Evolutionary conservation across 2,113 vertebrate genomes (phyloP).

Genomic region (Spea multiplicata): DNA sequence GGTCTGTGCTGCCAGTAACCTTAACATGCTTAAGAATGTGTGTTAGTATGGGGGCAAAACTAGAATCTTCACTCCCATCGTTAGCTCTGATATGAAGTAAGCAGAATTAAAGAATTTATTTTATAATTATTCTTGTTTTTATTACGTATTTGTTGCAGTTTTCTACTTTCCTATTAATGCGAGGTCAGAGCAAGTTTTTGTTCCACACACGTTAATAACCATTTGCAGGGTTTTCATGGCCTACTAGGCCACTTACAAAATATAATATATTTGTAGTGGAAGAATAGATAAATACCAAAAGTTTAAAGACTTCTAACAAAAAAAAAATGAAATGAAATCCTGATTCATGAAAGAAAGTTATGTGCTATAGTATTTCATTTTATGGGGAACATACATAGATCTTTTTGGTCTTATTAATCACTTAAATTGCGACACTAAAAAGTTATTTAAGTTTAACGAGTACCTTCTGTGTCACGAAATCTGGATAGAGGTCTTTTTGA

Average conservation of each 20-base stretch:
- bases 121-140: too few relatives aligned
- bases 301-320: neutral
- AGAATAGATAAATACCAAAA: conserved; percentile 10
- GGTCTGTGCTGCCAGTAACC: too few relatives aligned
- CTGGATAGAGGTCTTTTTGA: neutral
- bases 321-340: conserved; percentile 4
- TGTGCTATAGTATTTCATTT: neutral
- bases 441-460: neutral
- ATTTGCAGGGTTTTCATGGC: neutral
- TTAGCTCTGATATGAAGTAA: too few relatives aligned
- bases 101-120: too few relatives aligned
- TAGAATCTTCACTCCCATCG: too few relatives aligned
- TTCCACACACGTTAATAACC: neutral
- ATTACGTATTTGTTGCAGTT: neutral
- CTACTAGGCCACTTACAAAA: conserved; percentile 19
- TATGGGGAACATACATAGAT: neutral
- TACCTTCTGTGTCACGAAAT: neutral
- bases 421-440: conserved; percentile 1
- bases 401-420: neutral
- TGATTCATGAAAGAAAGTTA: neutral
- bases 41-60: too few relatives aligned
- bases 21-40: too few relatives aligned
- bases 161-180: neutral
- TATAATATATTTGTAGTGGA: conserved; percentile 21
- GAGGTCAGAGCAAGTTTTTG: neutral